Conservation (phyloP, 2,888 invertebrate species). For the Atherix ibis region DNA sequence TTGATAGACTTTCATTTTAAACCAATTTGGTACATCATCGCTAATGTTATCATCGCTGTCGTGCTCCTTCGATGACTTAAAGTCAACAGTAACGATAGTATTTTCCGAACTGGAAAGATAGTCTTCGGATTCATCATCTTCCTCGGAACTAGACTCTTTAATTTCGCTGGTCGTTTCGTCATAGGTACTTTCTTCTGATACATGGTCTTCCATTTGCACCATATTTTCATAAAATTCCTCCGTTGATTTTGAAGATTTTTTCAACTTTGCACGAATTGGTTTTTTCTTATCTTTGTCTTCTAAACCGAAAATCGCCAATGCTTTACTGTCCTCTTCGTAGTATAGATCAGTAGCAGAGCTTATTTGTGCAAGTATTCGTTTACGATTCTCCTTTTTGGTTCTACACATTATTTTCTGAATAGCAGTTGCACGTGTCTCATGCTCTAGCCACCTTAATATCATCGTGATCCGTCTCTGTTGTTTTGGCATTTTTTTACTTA, state of each 20-base stretch:
- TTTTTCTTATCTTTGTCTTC: not conserved
- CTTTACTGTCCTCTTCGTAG: constrained; percentile 36
- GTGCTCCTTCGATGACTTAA: constrained; percentile 5
- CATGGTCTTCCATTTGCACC: constrained; percentile 12
- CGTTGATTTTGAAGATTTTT: too few species aligned
- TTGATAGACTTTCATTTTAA: constrained; percentile 42
- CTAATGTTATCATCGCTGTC: constrained; percentile 10
- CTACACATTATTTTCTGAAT: constrained; percentile 47
- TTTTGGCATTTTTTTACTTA: constrained; percentile 32
- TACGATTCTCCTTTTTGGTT: constrained; percentile 40
- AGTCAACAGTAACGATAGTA: not conserved
- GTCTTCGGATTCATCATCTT: constrained; percentile 1
- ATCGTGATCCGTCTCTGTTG: constrained; percentile 54
- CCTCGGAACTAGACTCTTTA: constrained; percentile 3
- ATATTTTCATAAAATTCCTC: too few species aligned
- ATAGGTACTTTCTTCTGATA: constrained; percentile 18
- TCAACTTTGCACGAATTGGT: not conserved
- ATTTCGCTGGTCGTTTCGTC: constrained; percentile 3
- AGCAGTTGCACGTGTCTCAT: constrained; percentile 53
- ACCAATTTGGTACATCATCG: constrained; percentile 42
- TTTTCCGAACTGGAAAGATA: not conserved
- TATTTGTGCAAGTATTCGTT: constrained; percentile 39
- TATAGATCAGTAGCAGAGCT: constrained; percentile 49
- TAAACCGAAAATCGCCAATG: constrained; percentile 39
- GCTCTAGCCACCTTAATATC: constrained; percentile 59